Conservation (phyloP, 2,797 vertebrate species). For the Crenuchus spilurus region DNA sequence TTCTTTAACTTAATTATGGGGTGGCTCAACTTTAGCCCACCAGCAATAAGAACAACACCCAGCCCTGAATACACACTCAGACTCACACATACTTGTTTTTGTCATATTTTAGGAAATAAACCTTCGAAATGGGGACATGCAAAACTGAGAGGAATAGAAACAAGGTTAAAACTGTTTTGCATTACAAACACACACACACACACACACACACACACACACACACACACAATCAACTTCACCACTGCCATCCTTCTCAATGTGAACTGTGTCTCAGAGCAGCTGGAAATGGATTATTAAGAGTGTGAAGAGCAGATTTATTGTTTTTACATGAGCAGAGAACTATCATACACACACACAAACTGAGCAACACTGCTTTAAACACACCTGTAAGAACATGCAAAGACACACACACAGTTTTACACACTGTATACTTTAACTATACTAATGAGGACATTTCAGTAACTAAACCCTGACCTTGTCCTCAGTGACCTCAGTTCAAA, state of each 20-base stretch:
- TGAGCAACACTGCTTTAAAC: slow-evolving; percentile 19
- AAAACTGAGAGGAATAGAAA: no score
- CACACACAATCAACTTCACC: slow-evolving; percentile 13
- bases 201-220: no score
- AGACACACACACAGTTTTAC: no score
- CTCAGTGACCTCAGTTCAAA: no score
- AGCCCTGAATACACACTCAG: slow-evolving; percentile 9
- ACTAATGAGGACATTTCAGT: no score
- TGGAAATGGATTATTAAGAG: slow-evolving; percentile 16
- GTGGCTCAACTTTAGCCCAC: slow-evolving; percentile 51
- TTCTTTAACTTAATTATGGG: slow-evolving; percentile 66
- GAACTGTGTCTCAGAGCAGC: slow-evolving; percentile 27
- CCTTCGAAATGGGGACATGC: no score
- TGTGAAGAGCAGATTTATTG: slow-evolving; percentile 5
- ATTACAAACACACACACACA: no score
- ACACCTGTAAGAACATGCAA: slow-evolving; percentile 26
- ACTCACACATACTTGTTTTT: no score
- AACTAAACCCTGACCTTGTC: no score
- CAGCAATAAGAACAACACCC: slow-evolving; percentile 31
- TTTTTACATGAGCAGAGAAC: slow-evolving; percentile 8
- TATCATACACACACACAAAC: slow-evolving; percentile 25
- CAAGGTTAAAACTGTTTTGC: no score
- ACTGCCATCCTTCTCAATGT: background rate
- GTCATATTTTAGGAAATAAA: no score
- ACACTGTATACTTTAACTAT: no score